Evolutionary conservation across 2,797 vertebrate species (phyloP).

Genomic region (Podargus strigoides): DNA sequence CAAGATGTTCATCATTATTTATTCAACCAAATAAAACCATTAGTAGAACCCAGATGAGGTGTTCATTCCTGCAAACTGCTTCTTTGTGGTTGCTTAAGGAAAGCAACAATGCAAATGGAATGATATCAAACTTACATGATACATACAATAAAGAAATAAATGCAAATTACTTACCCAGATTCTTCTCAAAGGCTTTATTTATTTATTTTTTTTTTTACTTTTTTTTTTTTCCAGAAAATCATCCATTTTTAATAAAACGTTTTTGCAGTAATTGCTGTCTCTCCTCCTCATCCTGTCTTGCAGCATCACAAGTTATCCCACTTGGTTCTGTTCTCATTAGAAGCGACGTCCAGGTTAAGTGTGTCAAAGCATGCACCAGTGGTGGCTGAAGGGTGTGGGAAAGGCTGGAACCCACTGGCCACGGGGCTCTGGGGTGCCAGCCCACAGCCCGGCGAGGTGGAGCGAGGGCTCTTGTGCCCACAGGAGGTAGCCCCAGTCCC

Average conservation of each 20-base stretch:
- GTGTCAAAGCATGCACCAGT: not conserved
- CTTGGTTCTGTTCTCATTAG: not conserved
- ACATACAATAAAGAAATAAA: not conserved
- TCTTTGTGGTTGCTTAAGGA: not conserved
- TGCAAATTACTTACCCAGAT: not conserved
- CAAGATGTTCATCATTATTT: not conserved
- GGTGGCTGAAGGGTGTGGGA: not conserved
- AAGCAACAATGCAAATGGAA: not conserved
- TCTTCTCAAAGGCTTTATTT: not conserved
- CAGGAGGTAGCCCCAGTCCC: not conserved
- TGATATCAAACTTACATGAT: not conserved
- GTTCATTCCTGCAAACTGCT: not conserved
- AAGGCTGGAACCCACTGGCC: not conserved
- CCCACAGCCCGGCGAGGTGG: fast-evolving
- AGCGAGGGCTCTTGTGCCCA: fast-evolving
- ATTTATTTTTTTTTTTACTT: too few relatives aligned
- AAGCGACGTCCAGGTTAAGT: not conserved
- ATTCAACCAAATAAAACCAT: not conserved
- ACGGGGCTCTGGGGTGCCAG: not conserved
- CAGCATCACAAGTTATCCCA: too few relatives aligned
- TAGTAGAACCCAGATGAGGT: not conserved
- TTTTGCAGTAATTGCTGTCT: too few relatives aligned
- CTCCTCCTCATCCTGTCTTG: too few relatives aligned
- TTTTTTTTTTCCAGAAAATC: not conserved
- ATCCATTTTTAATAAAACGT: too few relatives aligned